Base-by-base conservation (phyloP, 2,888 invertebrate genomes). In the Yponomeuta sedellus region DNA sequence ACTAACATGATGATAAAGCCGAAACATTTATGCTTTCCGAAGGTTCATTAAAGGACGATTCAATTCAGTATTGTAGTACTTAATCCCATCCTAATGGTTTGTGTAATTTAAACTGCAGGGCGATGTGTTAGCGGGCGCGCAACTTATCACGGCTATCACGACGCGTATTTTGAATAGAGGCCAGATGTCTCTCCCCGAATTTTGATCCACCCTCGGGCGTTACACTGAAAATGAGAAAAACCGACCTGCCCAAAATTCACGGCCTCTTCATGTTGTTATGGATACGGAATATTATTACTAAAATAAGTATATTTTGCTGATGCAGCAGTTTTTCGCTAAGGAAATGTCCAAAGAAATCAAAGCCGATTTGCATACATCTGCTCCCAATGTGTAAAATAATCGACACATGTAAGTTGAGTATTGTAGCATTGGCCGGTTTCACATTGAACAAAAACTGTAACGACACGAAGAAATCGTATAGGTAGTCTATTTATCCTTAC, bases 71-170 rank as follows among this genome's bases (percentile, higher is more conserved):
- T 58, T 58, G 20, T 58, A 3, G 20, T 58, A n/a, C 19, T 2
- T 56, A 19, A 22, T 10, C 10, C 40, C 2, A 52, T 64, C 12
- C 78, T 86, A 85, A 86, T 85, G 79, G 77, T 81, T 64, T 78
- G 70, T 85, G 82, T 82, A 85, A 83, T 88, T 85, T 82, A 85
- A 88, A 82, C 79, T 77, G 78, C 73, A 74, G 83, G 83, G 86
- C 86, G 82, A 81, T 81, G 81, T 81, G 83, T 86, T 85, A 82
- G 80, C 77, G 79, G 75, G 77, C 77, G 77, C 75, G 79, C 77
- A 75, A 77, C 76, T 83, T 86, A 88, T 88, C 87, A 82, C 78
- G 82, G 80, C 85, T 86, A 88, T 89, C 88, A 86, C 77, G 82
- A 74, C 79, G 84, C 11, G 19, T 59, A 25, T 25, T 86, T 83